Conservation (phyloP, 2,797 vertebrate species). For the Cephalopachus bancanus region DNA sequence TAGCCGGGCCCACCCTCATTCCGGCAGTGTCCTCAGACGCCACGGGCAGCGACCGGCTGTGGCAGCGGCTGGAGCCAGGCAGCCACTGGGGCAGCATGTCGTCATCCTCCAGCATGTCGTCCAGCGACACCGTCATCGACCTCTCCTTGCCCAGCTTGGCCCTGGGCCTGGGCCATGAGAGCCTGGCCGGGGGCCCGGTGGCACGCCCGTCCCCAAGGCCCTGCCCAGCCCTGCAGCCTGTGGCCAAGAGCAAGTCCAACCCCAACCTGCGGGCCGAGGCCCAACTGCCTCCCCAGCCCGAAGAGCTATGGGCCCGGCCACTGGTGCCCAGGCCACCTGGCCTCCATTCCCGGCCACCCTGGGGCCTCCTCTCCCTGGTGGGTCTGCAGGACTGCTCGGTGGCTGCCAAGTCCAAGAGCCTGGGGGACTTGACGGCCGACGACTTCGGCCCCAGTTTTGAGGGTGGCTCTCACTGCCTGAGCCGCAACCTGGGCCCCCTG, state of each 20-base stretch:
- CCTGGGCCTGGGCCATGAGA: slow-evolving; percentile 84
- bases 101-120: slow-evolving; percentile 97
- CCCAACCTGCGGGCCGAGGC: slow-evolving; percentile 91
- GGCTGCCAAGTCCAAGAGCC: slow-evolving; percentile 95
- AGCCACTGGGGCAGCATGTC: slow-evolving; percentile 95
- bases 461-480: slow-evolving; percentile 94
- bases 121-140: slow-evolving; percentile 96
- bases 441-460: slow-evolving; percentile 94
- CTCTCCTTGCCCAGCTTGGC: slow-evolving; percentile 94
- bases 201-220: slow-evolving; percentile 85
- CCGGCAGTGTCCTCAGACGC: slow-evolving; percentile 93
- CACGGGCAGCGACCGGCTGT: slow-evolving; percentile 94
- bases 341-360: slow-evolving; percentile 92
- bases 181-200: slow-evolving; percentile 78
- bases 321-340: slow-evolving; percentile 84
- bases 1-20: slow-evolving; percentile 86
- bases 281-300: slow-evolving; percentile 71
- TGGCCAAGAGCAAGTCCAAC: slow-evolving; percentile 96
- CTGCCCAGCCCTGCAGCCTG: slow-evolving; percentile 78
- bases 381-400: slow-evolving; percentile 87
- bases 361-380: slow-evolving; percentile 94
- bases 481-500: slow-evolving; percentile 91
- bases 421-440: slow-evolving; percentile 96
- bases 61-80: slow-evolving; percentile 94
- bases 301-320: slow-evolving; percentile 89